These are phyloP conservation scores for Embidobia sp. DNA, from an alignment of 2,888 invertebrate genomes.

Conservation along the genomic window DNA sequence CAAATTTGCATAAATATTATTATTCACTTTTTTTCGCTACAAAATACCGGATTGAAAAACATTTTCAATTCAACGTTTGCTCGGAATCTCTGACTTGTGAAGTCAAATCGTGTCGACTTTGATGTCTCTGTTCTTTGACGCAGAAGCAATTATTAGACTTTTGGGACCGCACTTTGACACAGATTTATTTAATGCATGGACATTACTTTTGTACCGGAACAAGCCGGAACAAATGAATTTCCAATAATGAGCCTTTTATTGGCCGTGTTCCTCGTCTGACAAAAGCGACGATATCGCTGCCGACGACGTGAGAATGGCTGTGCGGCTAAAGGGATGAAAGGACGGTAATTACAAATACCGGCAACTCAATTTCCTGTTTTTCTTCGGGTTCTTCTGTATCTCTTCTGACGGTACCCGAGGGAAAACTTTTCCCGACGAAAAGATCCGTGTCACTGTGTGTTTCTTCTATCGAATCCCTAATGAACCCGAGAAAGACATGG, in stretches of 20 bases:
- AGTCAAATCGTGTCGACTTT: conserved; percentile 8
- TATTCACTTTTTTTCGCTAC: no score
- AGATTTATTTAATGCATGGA: conserved; percentile 47
- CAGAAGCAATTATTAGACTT: conserved; percentile 45
- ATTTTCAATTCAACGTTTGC: neutral
- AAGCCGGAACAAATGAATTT: conserved; percentile 53
- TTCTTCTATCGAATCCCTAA: conserved; percentile 15
- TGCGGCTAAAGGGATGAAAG: conserved; percentile 63
- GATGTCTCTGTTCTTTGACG: conserved; percentile 28
- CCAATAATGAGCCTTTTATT: conserved; percentile 57
- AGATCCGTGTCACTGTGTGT: conserved; percentile 11
- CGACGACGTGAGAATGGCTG: conserved; percentile 57
- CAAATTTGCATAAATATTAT: no score
- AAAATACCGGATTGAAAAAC: no score
- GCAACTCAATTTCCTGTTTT: conserved; percentile 67
- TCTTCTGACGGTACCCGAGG: conserved; percentile 30
- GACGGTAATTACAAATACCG: conserved; percentile 72
- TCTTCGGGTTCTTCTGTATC: conserved; percentile 57
- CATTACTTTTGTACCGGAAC: conserved; percentile 10
- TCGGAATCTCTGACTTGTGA: conserved; percentile 12
- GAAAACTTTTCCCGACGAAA: conserved; percentile 39
- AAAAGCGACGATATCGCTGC: conserved; percentile 44
- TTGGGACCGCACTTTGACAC: conserved; percentile 23
- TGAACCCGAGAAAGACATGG: conserved; percentile 39
- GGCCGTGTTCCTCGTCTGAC: conserved; percentile 39